These are phyloP conservation scores for Zootoca vivipara DNA, from an alignment of 2,113 vertebrate genomes.

Conservation along the genomic window DNA sequence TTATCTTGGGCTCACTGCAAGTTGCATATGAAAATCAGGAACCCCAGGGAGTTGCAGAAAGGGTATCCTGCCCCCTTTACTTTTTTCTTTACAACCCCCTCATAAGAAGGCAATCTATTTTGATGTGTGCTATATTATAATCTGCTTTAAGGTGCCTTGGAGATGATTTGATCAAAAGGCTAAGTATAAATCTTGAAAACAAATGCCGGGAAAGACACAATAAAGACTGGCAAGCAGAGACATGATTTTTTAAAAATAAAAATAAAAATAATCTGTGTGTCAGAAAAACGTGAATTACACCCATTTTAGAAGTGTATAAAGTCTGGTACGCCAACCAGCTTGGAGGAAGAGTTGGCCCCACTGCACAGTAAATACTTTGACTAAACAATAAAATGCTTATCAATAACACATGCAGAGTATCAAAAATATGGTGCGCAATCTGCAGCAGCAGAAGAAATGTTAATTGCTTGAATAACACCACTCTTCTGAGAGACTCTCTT, in stretches of 20 bases:
- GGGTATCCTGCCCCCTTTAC: no score
- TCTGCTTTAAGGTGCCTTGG: not conserved
- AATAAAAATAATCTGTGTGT: not conserved
- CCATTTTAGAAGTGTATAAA: not conserved
- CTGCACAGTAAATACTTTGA: not conserved
- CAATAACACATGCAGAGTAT: slow-evolving; percentile 4
- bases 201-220: not conserved
- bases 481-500: not conserved
- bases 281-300: not conserved
- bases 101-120: not conserved
- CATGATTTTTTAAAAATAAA: no score
- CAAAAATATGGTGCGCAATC: not conserved
- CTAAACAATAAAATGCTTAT: not conserved
- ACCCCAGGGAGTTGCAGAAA: not conserved
- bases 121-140: not conserved
- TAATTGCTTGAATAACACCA: slow-evolving; percentile 3
- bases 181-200: not conserved
- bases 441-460: not conserved
- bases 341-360: no score
- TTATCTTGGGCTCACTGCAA: not conserved
- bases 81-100: no score
- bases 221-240: not conserved
- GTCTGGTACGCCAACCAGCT: not conserved
- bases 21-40: not conserved
- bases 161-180: not conserved